Base-by-base conservation (phyloP, 1,140 invertebrate species). In the Ceratoteleas bidentatus region DNA sequence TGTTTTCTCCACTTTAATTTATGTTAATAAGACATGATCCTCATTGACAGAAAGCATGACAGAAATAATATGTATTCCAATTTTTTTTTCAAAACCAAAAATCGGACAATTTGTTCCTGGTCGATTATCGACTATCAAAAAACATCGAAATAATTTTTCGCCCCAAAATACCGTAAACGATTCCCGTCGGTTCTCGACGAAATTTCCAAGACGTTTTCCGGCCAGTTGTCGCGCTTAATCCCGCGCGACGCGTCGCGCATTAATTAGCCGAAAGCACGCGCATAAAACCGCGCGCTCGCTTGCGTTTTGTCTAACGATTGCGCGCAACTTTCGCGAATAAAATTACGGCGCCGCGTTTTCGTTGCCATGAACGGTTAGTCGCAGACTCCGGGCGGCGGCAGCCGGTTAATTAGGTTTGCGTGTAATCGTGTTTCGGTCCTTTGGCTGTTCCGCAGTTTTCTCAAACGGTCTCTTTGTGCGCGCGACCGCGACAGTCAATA, bases 321-420 rank as follows among this genome's bases (percentile, higher is more conserved):
- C 62, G 56, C 56, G 64, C 36, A 81, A 81, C 69, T 81, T 62
- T 24, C 24, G 77, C 47, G 77, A 81, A 81, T 81, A 69, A 81
- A 81, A 81, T 80, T 80, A 80, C 69, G 34, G 57, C 64, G 77
- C 74, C 69, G 77, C 77, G 77, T 81, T 81, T 81, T 81, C 76
- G 76, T 72, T 58, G 36, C 40, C 64, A 64, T 69, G 69, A 80
- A 74, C 61, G 76, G 76, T 79, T 80, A 80, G 66, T 72, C 60
- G 53, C 49, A 73, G 64, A 76, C 76, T 79, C 50, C 13, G 14
- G 50, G 66, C 76, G 56, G 68, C 75, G 75, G 70, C 64, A 53
- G 69, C 43, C 64, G 70, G 50, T 74, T 70, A 81, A 74, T 81
- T 81, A 81, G 78, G 64, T 69, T 81, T 81, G 58, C 78, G 43